phyloP scores from a whole-genome alignment of 2,113 vertebrate species.

The Machaerirhynchus nigripectus region DNA sequence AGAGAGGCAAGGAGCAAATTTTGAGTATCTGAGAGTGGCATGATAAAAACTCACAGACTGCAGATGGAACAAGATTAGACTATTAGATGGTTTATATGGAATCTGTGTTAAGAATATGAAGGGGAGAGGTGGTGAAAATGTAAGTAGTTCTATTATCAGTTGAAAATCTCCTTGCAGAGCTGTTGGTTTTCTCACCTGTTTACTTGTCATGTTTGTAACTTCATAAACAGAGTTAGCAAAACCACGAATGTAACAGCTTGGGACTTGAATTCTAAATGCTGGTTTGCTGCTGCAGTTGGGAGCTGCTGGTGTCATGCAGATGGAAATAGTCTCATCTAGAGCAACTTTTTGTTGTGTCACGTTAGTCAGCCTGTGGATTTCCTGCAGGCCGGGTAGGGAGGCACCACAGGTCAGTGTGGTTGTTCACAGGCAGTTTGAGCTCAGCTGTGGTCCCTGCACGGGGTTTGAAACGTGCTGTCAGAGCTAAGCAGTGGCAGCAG shows the following conservation, averaged over 20 bases:
- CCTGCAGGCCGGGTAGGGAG: background rate
- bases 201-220: background rate
- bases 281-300: background rate
- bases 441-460: background rate
- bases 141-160: background rate
- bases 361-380: background rate
- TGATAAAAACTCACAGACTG: background rate
- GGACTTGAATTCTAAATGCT: background rate
- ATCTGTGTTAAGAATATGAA: background rate
- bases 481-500: background rate
- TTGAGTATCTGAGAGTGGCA: background rate
- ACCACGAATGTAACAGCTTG: background rate
- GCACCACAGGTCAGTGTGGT: background rate
- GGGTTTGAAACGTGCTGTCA: background rate
- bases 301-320: background rate
- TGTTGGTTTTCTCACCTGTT: background rate
- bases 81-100: background rate
- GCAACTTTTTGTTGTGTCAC: background rate
- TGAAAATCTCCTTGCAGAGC: background rate
- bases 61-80: background rate
- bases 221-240: background rate
- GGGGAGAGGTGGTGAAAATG: background rate
- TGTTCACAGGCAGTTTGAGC: background rate
- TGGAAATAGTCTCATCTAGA: background rate
- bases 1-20: background rate